These are phyloP conservation scores for Megaleporinus macrocephalus DNA, from an alignment of 2,113 vertebrate genomes.

Conservation along the genomic window DNA sequence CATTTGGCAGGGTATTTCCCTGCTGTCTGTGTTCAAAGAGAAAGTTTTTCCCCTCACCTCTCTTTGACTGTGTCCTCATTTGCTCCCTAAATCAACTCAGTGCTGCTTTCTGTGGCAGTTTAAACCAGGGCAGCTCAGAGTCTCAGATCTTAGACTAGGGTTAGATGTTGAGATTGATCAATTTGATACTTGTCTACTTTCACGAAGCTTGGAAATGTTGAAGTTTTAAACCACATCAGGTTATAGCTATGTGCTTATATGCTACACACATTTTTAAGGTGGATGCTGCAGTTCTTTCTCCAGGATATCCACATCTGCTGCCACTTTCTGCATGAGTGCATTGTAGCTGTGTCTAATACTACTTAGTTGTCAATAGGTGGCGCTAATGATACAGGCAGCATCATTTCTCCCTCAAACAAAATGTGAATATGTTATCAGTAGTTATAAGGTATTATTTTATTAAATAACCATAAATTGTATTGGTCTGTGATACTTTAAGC, in stretches of 20 bases:
- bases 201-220: not conserved
- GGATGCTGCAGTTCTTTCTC: not conserved
- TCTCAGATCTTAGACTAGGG: not conserved
- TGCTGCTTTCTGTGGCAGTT: not conserved
- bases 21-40: not conserved
- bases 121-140: not conserved
- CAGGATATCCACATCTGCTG: not conserved
- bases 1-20: not conserved
- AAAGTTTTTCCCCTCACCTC: not conserved
- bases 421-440: too few species aligned
- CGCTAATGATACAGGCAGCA: constrained; percentile 49
- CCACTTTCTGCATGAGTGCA: not conserved
- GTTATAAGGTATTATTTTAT: too few species aligned
- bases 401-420: not conserved
- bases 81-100: constrained; percentile 10
- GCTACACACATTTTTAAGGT: not conserved
- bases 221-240: not conserved
- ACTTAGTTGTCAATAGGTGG: constrained; percentile 57
- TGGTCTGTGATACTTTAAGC: too few species aligned
- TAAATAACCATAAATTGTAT: too few species aligned
- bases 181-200: not conserved
- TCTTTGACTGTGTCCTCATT: constrained; percentile 3
- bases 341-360: not conserved
- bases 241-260: not conserved
- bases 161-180: not conserved